Evolutionary conservation across 1,140 invertebrate genomes (phyloP).

Genomic region (Drosophila nigrodunni): DNA sequence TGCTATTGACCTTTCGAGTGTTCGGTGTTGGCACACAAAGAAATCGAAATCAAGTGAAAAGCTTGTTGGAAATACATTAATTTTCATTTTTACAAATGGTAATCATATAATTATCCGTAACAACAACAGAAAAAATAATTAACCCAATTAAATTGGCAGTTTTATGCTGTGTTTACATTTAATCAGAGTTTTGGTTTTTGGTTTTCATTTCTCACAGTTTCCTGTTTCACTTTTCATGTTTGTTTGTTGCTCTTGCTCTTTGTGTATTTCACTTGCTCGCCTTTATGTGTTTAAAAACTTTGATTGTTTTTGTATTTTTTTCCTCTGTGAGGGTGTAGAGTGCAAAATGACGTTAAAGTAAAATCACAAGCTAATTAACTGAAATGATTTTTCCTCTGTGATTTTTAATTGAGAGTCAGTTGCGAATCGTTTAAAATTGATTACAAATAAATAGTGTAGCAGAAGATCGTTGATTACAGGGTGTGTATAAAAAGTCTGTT

Average conservation of each 20-base stretch:
- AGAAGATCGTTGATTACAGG: background rate
- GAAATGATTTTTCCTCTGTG: conserved; percentile 21
- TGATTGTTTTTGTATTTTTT: conserved; percentile 27
- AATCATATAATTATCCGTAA: conserved; percentile 23
- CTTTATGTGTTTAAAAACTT: conserved; percentile 27
- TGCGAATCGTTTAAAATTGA: background rate
- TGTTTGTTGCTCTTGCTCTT: conserved; percentile 14
- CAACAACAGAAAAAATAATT: conserved; percentile 24
- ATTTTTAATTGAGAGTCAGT: conserved; percentile 25
- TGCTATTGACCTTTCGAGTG: conserved; percentile 23
- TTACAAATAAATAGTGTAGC: background rate
- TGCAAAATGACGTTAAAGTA: background rate
- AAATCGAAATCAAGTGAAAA: conserved; percentile 11
- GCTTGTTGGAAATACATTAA: conserved; percentile 17
- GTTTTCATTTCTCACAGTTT: conserved; percentile 15
- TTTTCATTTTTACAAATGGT: conserved; percentile 30
- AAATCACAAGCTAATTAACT: conserved; percentile 36
- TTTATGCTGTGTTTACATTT: conserved; percentile 44
- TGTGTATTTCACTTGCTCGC: conserved; percentile 23
- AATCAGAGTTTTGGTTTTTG: conserved; percentile 31
- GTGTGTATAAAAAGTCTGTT: too few relatives aligned
- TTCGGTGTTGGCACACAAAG: conserved; percentile 2
- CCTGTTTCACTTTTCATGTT: conserved; percentile 43
- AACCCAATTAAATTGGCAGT: conserved; percentile 43
- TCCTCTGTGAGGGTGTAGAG: background rate